A percentile compares a stretch with the other conserved stretches of the same genome.
These are phyloP conservation scores for Nebria salina DNA, from an alignment of 2,888 invertebrate genomes.

Conservation along the genomic window DNA sequence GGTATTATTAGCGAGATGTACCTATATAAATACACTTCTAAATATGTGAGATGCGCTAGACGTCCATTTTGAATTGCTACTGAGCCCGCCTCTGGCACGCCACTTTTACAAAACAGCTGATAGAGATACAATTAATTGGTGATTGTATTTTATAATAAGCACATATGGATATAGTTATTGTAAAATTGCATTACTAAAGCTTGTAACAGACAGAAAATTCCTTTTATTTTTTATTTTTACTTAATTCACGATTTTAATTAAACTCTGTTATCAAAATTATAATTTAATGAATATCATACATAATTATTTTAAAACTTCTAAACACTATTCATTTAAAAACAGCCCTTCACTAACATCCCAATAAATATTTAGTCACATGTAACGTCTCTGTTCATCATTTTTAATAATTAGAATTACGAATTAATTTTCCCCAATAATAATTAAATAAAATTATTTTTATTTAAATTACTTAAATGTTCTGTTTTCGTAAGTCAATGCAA, in stretches of 20 bases:
- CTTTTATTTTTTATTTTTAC: background rate
- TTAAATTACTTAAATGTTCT: too few relatives aligned
- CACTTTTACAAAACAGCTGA: background rate
- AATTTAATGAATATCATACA: too few relatives aligned
- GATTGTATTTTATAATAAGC: conserved; percentile 1
- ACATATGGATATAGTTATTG: background rate
- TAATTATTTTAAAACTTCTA: too few relatives aligned
- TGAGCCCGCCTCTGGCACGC: background rate
- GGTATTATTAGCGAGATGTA: background rate
- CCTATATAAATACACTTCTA: background rate
- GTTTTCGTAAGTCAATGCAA: too few relatives aligned
- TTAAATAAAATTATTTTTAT: too few relatives aligned
- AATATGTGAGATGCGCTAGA: background rate
- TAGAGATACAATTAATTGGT: background rate
- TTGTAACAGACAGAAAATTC: background rate
- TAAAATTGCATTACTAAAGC: background rate
- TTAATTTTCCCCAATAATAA: too few relatives aligned
- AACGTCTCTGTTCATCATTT: too few relatives aligned
- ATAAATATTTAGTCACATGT: too few relatives aligned
- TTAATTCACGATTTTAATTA: background rate
- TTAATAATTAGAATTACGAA: too few relatives aligned
- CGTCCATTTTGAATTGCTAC: background rate
- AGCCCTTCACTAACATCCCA: too few relatives aligned
- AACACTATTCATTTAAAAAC: too few relatives aligned
- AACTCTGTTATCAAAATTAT: too few relatives aligned